phyloP scores from a whole-genome alignment of 2,888 invertebrate species.

The Clostera curtula region DNA sequence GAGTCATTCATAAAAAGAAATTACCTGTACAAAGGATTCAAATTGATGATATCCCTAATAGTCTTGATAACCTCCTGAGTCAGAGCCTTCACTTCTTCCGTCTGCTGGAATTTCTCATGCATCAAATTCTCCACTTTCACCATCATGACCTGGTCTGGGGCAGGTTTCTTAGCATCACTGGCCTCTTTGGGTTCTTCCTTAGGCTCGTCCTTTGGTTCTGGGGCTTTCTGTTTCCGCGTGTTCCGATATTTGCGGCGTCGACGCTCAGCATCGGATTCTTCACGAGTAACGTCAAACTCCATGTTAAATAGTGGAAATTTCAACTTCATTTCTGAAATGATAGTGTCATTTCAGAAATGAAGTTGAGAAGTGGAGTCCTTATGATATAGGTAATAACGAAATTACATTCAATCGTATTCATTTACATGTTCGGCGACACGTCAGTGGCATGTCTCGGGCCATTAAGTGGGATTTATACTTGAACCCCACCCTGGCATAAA shows the following conservation, averaged over 20 bases:
- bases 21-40: conserved; percentile 94
- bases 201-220: conserved; percentile 16
- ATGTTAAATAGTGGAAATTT: conserved; percentile 89
- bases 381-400: neutral
- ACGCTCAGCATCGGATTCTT: conserved; percentile 79
- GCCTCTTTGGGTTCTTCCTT: conserved; percentile 18
- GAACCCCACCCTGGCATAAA: no score
- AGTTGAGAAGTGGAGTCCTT: conserved; percentile 22
- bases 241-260: conserved; percentile 67
- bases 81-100: conserved; percentile 96
- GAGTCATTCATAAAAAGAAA: conserved; percentile 7
- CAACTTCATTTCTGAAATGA: conserved; percentile 81
- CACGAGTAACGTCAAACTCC: conserved; percentile 87
- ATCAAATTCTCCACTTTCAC: conserved; percentile 95
- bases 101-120: conserved; percentile 91
- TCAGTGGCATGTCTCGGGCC: no score
- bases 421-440: no score
- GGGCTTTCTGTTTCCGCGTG: conserved; percentile 29
- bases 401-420: no score
- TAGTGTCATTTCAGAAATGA: conserved; percentile 58
- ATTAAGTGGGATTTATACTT: no score
- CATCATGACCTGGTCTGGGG: conserved; percentile 80
- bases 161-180: conserved; percentile 35
- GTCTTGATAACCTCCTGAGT: conserved; percentile 98
- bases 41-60: conserved; percentile 96